Conservation (phyloP, 1,140 invertebrate species). For the roundworm (Caenorhabditis elegans) region WBcel235 BX284606.5:2664001-2664500, state of each 20-base stretch:
- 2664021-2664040: no score
- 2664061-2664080: no score
- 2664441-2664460: not conserved
- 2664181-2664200: not conserved
- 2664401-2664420: not conserved
- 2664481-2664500: conserved; percentile 8
- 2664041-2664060: no score
- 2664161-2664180: not conserved
- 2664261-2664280: not conserved
- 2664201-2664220: not conserved
- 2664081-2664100: no score
- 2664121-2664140: not conserved
- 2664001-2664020: no score
- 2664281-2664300: conserved; percentile 19
- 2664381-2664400: not conserved
- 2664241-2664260: not conserved
- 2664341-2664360: not conserved
- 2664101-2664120: no score
- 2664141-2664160: not conserved
- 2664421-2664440: not conserved
- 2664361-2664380: no score
- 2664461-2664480: not conserved
- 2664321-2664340: conserved; percentile 24
- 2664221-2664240: not conserved
- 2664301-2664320: conserved; percentile 4